Evolutionary conservation across 2,113 vertebrate genomes (phyloP).

Genomic region (Vimba vimba): DNA sequence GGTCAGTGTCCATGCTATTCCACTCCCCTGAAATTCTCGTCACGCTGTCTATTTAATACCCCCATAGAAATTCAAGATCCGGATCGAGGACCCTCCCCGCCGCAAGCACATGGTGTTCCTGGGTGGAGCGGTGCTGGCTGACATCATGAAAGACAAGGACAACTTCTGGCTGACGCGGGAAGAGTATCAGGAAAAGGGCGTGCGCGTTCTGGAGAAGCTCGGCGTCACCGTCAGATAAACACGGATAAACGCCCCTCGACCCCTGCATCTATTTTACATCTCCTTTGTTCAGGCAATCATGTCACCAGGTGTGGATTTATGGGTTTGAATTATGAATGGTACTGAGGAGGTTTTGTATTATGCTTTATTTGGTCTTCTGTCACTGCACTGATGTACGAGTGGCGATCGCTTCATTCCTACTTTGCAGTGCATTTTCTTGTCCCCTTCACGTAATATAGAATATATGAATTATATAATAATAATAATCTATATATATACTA

Average conservation of each 20-base stretch:
- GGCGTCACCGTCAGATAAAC: slow-evolving; percentile 98
- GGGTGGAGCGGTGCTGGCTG: slow-evolving; percentile 93
- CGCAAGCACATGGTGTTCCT: slow-evolving; percentile 99
- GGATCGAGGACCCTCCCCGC: slow-evolving; percentile 94
- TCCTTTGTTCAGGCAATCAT: slow-evolving; percentile 57
- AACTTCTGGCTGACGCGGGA: slow-evolving; percentile 99
- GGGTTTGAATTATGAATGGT: slow-evolving; percentile 51
- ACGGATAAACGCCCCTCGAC: slow-evolving; percentile 61
- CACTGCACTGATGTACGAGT: background rate
- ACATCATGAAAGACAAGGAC: slow-evolving; percentile 99
- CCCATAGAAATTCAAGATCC: slow-evolving; percentile 96
- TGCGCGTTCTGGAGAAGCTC: slow-evolving; percentile 96
- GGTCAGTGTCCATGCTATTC: slow-evolving; percentile 1
- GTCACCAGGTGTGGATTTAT: slow-evolving; percentile 51
- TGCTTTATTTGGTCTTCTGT: background rate
- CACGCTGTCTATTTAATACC: slow-evolving; percentile 34
- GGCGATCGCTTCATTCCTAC: background rate
- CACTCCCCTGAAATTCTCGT: slow-evolving; percentile 4
- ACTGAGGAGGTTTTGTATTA: slow-evolving; percentile 1
- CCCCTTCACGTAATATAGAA: background rate
- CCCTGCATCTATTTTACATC: slow-evolving; percentile 69
- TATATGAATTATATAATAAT: background rate
- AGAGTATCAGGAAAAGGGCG: slow-evolving; percentile 97
- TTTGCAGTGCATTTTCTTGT: background rate
- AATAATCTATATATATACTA: background rate